Evolutionary conservation across 2,888 invertebrate species (phyloP), one percentile per base, ranked within the genome.

Genomic region (Mythimna loreyi): DNA sequence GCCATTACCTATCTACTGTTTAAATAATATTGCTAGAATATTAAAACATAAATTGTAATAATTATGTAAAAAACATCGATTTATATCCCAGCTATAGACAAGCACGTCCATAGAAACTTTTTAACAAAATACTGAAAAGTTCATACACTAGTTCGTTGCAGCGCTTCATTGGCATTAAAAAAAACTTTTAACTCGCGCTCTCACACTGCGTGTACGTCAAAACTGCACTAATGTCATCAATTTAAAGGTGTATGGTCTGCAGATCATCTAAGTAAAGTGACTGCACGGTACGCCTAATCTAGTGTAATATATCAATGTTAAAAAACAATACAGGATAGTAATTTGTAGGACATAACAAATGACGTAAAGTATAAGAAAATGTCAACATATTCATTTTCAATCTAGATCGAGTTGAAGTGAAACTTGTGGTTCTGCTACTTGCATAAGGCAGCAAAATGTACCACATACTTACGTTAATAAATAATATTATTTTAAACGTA

Each of bases 381-480:
- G 25, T 36, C 45, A 45, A 36, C 23, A n/a, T 50, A 47, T 50
- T 64, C 1, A 30, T 55, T 75, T 67, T 67, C 3, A 50, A 72
- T 50, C 25, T 58, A 52, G 60, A 40, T 25, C 55, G 4, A 25
- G 47, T 30, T 62, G 8, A 25, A 59, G 40, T 33, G 8, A 40
- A 72, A 72, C 55, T 56, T 28, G 45, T 56, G 23, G 45, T 4
- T 19, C 1, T 21, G 30, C 16, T 8, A 43, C 21, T 61, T 52
- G 47, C 23, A 47, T 49, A 61, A 33, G 13, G 16, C 43, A 57
- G 50, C 45, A 60, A 45, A n/a, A 16, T 40, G 19, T 40, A 19
- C 56, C 57, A 45, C 55, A 19, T 64, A 50, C 19, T 36, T 59
- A 36, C 11, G 40, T 28, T 71, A 7, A 23, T n/a, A 23, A 40